Evolutionary conservation across 2,797 vertebrate genomes (phyloP).

Genomic region (Pseudomugil gertrudae): DNA sequence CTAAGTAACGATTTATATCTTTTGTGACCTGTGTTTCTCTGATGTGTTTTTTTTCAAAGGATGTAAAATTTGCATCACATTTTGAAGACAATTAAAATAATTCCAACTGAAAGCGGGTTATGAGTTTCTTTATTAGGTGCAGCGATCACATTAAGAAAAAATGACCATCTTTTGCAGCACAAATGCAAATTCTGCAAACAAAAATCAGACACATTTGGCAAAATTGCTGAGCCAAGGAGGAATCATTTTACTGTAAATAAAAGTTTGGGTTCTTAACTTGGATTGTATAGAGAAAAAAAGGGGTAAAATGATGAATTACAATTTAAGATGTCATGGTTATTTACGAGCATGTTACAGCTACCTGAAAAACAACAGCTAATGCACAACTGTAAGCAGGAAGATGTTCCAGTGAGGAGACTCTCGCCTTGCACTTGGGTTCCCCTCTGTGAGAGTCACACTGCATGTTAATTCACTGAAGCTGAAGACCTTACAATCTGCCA

Average conservation of each 20-base stretch:
- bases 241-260: neutral
- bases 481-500: slow-evolving; percentile 37
- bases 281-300: neutral
- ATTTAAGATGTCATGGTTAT: neutral
- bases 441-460: neutral
- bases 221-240: neutral
- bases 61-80: slow-evolving; percentile 65
- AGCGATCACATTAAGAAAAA: neutral
- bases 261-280: neutral
- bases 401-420: slow-evolving; percentile 29
- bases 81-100: slow-evolving; percentile 72
- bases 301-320: neutral
- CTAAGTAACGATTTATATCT: slow-evolving; percentile 66
- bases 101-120: slow-evolving; percentile 38
- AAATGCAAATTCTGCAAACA: neutral
- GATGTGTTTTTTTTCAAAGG: slow-evolving; percentile 58
- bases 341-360: neutral
- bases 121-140: slow-evolving; percentile 7
- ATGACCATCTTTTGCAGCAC: neutral
- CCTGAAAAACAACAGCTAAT: neutral
- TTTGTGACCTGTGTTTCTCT: slow-evolving; percentile 69
- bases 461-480: slow-evolving; percentile 28
- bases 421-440: slow-evolving; percentile 5
- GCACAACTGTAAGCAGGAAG: neutral
- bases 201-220: neutral